phyloP scores from a whole-genome alignment of 2,797 vertebrate species.

The Gadopsis bispinosus region DNA sequence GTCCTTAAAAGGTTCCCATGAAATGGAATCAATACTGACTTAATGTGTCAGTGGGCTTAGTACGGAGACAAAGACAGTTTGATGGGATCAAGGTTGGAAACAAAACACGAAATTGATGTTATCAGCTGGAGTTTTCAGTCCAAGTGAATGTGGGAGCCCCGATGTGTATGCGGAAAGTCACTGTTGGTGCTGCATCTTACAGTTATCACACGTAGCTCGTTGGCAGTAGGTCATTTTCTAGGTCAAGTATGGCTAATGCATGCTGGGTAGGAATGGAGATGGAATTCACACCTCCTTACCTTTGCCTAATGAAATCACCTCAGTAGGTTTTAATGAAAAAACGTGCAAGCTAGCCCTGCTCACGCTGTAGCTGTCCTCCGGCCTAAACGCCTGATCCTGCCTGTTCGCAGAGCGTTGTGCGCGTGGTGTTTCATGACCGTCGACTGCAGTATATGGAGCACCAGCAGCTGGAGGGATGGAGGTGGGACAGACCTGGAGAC shows the following conservation, averaged over 20 bases:
- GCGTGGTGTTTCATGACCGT: conserved; percentile 94
- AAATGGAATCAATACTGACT: background rate
- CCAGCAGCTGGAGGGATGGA: conserved; percentile 95
- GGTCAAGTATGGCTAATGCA: conserved; percentile 6
- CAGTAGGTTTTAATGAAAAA: conserved; percentile 9
- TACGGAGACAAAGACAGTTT: background rate
- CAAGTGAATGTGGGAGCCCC: conserved; percentile 7
- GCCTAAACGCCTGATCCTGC: conserved; percentile 34
- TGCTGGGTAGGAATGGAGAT: conserved; percentile 8
- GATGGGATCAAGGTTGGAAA: background rate
- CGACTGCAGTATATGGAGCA: conserved; percentile 94
- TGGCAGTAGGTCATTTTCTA: background rate
- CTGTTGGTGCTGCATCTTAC: background rate
- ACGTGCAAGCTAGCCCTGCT: conserved; percentile 24
- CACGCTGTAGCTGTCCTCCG: background rate
- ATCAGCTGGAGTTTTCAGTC: background rate
- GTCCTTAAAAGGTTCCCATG: background rate
- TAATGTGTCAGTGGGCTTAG: background rate
- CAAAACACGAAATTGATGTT: background rate
- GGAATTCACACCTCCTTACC: conserved; percentile 13
- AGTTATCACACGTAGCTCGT: conserved; percentile 1
- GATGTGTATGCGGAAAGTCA: background rate
- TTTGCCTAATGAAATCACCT: conserved; percentile 3
- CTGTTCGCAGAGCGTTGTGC: conserved; percentile 90
- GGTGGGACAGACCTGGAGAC: conserved; percentile 94